These are phyloP conservation scores for Hemibagrus wyckioides DNA, from an alignment of 2,113 vertebrate genomes.

Conservation along the genomic window DNA sequence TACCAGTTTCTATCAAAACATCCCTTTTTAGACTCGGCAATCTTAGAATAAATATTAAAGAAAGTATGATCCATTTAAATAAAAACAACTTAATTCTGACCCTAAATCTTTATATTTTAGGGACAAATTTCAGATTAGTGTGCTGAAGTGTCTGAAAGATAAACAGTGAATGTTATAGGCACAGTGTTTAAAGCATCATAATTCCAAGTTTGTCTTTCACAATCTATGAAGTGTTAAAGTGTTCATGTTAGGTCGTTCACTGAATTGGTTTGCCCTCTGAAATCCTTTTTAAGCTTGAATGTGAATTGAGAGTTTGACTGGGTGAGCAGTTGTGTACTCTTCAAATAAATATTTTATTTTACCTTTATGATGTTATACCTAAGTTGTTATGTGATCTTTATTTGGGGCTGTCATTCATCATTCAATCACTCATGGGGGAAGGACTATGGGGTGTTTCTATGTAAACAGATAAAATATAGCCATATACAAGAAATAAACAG, in stretches of 20 bases:
- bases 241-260: not conserved
- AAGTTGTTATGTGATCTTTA: not conserved
- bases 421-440: not conserved
- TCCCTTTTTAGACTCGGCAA: not conserved
- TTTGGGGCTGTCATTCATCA: not conserved
- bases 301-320: not conserved
- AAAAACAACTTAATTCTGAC: not conserved
- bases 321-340: not conserved
- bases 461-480: not conserved
- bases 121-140: not conserved
- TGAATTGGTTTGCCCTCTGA: not conserved
- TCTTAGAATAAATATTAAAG: not conserved
- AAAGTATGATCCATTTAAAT: not conserved
- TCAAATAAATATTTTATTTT: slow-evolving; percentile 1
- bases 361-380: not conserved
- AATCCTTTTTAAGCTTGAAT: not conserved
- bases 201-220: not conserved
- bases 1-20: not conserved
- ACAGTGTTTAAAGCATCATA: not conserved
- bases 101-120: not conserved
- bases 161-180: not conserved
- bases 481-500: not conserved
- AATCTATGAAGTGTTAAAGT: not conserved
- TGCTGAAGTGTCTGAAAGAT: not conserved
- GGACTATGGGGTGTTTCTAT: not conserved